phyloP scores from a whole-genome alignment of 2,888 invertebrate genomes.

The Drosophila formosana region DNA sequence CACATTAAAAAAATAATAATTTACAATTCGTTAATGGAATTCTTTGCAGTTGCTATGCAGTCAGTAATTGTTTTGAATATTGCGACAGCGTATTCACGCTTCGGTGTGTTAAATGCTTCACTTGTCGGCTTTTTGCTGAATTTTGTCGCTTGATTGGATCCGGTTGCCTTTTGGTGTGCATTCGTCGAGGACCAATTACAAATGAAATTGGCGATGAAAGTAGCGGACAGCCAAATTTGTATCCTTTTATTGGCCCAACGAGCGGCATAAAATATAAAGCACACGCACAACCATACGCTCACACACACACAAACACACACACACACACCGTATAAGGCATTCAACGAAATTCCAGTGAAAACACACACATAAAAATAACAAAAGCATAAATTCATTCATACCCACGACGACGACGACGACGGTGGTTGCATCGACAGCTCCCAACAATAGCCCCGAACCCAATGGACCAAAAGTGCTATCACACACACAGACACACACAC shows the following conservation, averaged over 20 bases:
- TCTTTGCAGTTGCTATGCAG: not conserved
- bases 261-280: constrained; percentile 30
- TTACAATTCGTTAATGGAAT: constrained; percentile 1
- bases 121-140: constrained; percentile 1
- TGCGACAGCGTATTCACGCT: constrained; percentile 10
- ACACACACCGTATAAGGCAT: constrained; percentile 54
- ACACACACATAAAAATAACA: constrained; percentile 67
- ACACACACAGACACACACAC: constrained; percentile 10
- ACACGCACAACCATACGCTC: constrained; percentile 8
- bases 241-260: constrained; percentile 42
- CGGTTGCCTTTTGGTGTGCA: constrained; percentile 23
- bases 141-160: constrained; percentile 27
- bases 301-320: not conserved
- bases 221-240: constrained; percentile 39
- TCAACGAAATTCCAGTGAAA: constrained; percentile 70
- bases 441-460: constrained; percentile 33
- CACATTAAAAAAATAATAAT: not conserved
- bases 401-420: constrained; percentile 31
- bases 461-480: constrained; percentile 51
- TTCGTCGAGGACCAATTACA: constrained; percentile 32
- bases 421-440: constrained; percentile 19
- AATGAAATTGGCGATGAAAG: constrained; percentile 41
- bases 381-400: constrained; percentile 77
- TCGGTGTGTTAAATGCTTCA: constrained; percentile 7
- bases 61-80: not conserved